Percentiles rank a stretch among this genome's conserved stretches.
Evolutionary conservation across 2,113 vertebrate species (phyloP).

Genomic region (Leucosticte australis): DNA sequence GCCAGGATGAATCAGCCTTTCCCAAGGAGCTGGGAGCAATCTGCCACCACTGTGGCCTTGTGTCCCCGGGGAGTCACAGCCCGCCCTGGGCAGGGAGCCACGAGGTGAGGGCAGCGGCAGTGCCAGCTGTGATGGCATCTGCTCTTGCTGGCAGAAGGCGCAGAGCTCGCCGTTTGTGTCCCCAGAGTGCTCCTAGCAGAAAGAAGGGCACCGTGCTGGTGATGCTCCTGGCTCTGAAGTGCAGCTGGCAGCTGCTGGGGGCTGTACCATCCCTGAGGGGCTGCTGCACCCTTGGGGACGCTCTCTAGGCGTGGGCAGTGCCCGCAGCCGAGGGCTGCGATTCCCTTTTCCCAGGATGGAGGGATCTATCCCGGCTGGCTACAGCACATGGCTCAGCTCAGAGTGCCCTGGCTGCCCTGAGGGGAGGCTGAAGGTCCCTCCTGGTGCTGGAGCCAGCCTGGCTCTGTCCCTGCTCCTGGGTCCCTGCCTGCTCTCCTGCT

Average conservation of each 20-base stretch:
- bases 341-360: not conserved
- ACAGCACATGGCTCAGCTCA: accelerated
- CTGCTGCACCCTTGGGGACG: not conserved
- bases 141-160: not conserved
- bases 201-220: not conserved
- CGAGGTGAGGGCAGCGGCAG: accelerated
- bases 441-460: accelerated
- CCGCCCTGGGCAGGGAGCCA: not conserved
- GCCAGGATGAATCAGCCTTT: not conserved
- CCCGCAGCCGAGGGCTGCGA: not conserved
- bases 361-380: accelerated
- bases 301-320: accelerated
- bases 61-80: not conserved
- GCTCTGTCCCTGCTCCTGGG: not conserved
- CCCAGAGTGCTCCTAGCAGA: not conserved
- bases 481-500: not conserved
- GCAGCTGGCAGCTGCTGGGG: not conserved
- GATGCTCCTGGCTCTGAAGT: not conserved
- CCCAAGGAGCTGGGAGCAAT: not conserved
- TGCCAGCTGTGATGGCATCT: not conserved
- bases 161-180: not conserved
- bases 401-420: accelerated
- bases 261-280: accelerated
- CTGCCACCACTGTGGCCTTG: accelerated
- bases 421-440: not conserved